Percentiles rank a stretch among this genome's conserved stretches.
Conservation (phyloP, 1,140 invertebrate genomes). For the Brachionus rubens region DNA sequence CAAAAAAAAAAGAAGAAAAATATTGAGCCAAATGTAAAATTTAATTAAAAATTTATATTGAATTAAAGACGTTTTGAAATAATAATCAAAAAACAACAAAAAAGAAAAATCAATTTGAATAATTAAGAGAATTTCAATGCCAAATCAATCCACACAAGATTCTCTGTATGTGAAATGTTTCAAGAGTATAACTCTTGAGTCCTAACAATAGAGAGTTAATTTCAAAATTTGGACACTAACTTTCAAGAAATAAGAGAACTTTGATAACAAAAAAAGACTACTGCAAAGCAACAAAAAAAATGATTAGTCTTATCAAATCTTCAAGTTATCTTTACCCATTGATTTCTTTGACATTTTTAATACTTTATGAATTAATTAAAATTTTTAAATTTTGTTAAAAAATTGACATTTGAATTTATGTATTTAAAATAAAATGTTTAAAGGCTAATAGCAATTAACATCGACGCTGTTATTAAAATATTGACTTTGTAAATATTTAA, state of each 20-base stretch:
- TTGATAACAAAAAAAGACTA: too few relatives aligned
- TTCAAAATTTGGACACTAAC: not conserved
- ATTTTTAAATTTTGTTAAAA: conserved; percentile 29
- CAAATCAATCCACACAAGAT: not conserved
- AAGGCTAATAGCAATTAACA: conserved; percentile 17
- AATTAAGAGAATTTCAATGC: conserved; percentile 1
- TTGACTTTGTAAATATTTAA: conserved; percentile 16
- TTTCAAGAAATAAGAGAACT: conserved; percentile 11
- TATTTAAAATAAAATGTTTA: not conserved
- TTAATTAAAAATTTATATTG: conserved; percentile 17
- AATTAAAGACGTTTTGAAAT: too few relatives aligned
- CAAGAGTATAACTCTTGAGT: not conserved
- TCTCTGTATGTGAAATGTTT: conserved; percentile 11
- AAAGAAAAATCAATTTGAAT: conserved; percentile 27
- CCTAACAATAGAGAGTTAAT: conserved; percentile 19
- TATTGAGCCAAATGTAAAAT: conserved; percentile 4
- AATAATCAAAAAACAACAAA: too few relatives aligned
- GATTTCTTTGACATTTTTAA: not conserved
- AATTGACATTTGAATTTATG: conserved; percentile 34
- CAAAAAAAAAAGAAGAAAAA: conserved; percentile 12
- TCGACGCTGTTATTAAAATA: conserved; percentile 13
- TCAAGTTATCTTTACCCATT: not conserved
- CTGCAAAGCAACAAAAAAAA: too few relatives aligned
- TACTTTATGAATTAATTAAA: conserved; percentile 25
- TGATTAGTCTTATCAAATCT: too few relatives aligned